Evolutionary conservation across 2,888 invertebrate genomes (phyloP), one percentile per base, ranked within the genome.

Genomic region (Polymixis flavicincta): DNA sequence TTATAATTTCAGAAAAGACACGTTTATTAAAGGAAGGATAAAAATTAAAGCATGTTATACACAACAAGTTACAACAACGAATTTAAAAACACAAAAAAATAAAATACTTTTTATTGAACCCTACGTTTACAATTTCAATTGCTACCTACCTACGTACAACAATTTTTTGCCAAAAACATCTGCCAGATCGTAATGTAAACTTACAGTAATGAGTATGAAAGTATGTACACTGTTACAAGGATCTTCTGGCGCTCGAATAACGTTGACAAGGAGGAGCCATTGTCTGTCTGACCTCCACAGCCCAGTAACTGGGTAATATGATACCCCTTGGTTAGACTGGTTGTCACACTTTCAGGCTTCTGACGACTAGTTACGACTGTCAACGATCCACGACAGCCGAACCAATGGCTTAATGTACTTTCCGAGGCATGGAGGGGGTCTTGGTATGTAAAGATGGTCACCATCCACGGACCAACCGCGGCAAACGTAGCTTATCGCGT

Each of bases 121-220:
- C 1, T 14, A 28, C 2, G 9, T 22, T 22, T 42, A 48, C 5
- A 28, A 74, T 50, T 65, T 50, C 14, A 6, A 19, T 45, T 11
- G 25, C 22, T 28, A 42, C 28, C 14, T 37, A 2, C 4, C 17
- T 28, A 42, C n/a, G 8, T 37, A 2, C 2, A 5, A 0, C 1
- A 22, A 48, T 5, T 8, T n/a, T n/a, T 54, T 4, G 11, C 28
- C 8, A n/a, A 8, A 37, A 79, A 50, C 75, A 67, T 78, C 79
- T 81, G 78, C 78, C 83, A 65, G 72, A 87, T 83, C 71, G 67
- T n/a, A 4, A 22, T 63, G 32, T 28, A 61, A 72, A 65, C n/a
- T 55, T 75, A 82, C 19, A 65, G 28, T 28, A 32, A 55, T 66
- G 68, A 74, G 19, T 71, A 70, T 71, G 68, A 69, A 72, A 73